Base-by-base conservation (phyloP, 92 coral and sea anemone species). In the Parazoanthus darwini region DNA sequence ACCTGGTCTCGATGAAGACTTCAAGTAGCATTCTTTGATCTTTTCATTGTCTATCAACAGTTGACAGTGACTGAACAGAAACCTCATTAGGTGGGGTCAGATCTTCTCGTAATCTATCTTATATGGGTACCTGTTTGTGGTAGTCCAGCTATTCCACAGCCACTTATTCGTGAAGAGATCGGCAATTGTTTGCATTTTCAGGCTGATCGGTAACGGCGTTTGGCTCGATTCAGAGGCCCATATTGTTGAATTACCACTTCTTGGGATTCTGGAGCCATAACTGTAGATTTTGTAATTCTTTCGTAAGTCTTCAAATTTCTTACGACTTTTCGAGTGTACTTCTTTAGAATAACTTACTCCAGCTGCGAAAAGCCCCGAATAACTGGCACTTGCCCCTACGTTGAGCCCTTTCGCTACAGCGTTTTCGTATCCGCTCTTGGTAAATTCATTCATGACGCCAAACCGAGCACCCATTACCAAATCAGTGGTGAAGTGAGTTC, bases 121-220 rank as follows among this genome's bases (percentile, higher is more conserved):
- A 8, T 54, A 54, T 11, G 59, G 59, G 14, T 54, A 54, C 3
- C 18, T 3, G 59, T 68, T 68, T 68, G 26, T 68, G 37, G 11
- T 68, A 8, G 35, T 29, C 74, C 26, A 23, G 23, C 54, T 76
- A 16, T 82, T 46, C n/a, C 88, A 89, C n/a, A 89, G 72, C 73
- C 86, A 89, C 46, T 89, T 73, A 10, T 89, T 74, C 23, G 91
- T 89, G 36, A 89, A 16, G 16, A 89, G 89, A 54, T 89, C 91
- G 37, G 91, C 25, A 56, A 89, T 66, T 26, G 89, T 73, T n/a
- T 29, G 37, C 18, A 84, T 20, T 11, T 85, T 71, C 74, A 75
- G 35, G 73, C 59, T 76, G 86, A 89, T 89, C 2, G 91, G 91
- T 82, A 85, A 37, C 1, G 91, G 91, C 6, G 72, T 42, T 20